Conservation (phyloP, 64 coral and sea anemone genomes). For the Orbicella faveolata region DNA sequence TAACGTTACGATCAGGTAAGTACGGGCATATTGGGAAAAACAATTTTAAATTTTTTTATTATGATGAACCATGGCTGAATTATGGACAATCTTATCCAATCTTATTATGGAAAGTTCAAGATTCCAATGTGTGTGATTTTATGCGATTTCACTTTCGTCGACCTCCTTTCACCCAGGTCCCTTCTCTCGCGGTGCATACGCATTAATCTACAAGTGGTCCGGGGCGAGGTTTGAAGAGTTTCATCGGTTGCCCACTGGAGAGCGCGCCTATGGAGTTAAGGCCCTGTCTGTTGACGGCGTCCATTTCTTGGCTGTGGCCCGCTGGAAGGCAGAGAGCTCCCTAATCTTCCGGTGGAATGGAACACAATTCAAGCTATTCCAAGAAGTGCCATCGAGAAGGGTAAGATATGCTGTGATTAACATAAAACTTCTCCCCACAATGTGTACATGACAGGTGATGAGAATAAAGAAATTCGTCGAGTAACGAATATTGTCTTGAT, state of each 20-base stretch:
- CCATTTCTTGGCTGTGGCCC: slow-evolving; percentile 65
- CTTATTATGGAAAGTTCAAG: too few species aligned
- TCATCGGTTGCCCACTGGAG: slow-evolving; percentile 58
- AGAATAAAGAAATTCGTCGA: neutral
- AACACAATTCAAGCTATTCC: slow-evolving; percentile 72
- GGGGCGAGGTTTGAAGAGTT: slow-evolving; percentile 68
- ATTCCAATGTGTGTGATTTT: neutral
- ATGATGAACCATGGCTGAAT: neutral
- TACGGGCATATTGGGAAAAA: too few species aligned
- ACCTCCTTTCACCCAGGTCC: slow-evolving; percentile 43
- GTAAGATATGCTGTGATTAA: slow-evolving; percentile 18
- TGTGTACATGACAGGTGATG: neutral
- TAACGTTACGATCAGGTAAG: too few species aligned
- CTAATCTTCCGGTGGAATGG: slow-evolving; percentile 90
- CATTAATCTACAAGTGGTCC: slow-evolving; percentile 83
- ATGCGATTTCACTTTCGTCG: neutral
- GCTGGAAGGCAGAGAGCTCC: slow-evolving; percentile 71
- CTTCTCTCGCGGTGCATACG: slow-evolving; percentile 64
- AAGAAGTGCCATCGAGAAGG: slow-evolving; percentile 70
- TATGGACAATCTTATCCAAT: too few species aligned
- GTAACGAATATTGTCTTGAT: neutral
- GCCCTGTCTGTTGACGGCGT: slow-evolving; percentile 54
- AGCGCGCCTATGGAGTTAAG: slow-evolving; percentile 74
- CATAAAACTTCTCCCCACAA: neutral
- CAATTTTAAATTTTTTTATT: neutral